These are phyloP conservation scores for Caenorhabditis briggsae DNA, from an alignment of 1,140 invertebrate genomes.

Conservation along the genomic window DNA sequence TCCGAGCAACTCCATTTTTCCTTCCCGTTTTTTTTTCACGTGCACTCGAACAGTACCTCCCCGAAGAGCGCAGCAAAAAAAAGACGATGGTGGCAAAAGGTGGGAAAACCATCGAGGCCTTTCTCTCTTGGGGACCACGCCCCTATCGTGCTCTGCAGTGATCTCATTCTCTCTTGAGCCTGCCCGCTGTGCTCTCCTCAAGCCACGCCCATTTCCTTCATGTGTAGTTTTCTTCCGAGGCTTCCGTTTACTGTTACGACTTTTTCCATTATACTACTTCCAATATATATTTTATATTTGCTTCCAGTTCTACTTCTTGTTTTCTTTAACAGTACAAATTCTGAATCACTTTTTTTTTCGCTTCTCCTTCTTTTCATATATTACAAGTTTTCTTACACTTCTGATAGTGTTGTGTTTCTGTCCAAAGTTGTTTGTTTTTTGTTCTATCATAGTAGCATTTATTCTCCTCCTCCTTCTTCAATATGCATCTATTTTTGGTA, in stretches of 20 bases:
- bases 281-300: background rate
- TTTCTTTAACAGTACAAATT: slow-evolving; percentile 3
- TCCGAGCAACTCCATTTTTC: no score
- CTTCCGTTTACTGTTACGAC: slow-evolving; percentile 29
- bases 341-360: background rate
- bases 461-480: slow-evolving; percentile 11
- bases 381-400: background rate
- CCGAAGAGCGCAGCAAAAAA: background rate
- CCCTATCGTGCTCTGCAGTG: slow-evolving; percentile 45
- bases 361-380: background rate
- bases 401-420: slow-evolving; percentile 10
- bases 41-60: slow-evolving; percentile 44
- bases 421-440: background rate
- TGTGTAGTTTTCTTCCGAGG: slow-evolving; percentile 30
- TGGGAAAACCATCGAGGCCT: slow-evolving; percentile 38
- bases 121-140: background rate
- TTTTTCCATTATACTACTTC: background rate
- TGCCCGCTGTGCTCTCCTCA: background rate
- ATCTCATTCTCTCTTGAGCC: slow-evolving; percentile 34
- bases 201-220: slow-evolving; percentile 29
- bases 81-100: slow-evolving; percentile 38
- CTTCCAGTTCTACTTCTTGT: background rate
- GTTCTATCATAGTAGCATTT: slow-evolving; percentile 7
- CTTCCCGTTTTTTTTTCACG: slow-evolving; percentile 2
- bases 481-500: slow-evolving; percentile 9